Evolutionary conservation across 1,140 invertebrate genomes (phyloP), one percentile per base, ranked within the genome.

Genomic region (Euborellia annulipes): DNA sequence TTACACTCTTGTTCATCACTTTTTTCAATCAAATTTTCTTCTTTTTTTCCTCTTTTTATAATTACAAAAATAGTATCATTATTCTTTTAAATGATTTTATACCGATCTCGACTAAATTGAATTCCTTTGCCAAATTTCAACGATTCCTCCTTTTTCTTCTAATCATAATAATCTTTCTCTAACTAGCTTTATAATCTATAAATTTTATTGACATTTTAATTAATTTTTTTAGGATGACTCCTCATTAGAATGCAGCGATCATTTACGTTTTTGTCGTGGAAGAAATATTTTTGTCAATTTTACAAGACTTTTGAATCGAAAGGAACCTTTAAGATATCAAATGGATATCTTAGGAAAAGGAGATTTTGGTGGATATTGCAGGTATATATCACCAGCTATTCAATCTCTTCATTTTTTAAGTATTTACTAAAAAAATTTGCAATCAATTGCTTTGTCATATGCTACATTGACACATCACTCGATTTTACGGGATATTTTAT

Each of bases 271-370:
- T 65, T 98, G 94, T 60, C 67, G 82, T 52, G 92, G 84, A 1
- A 72, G 79, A 51, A 95, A 97, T 65, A 70, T 98, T 8, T 82
- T 88, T 68, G 67, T 98, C 20, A 89, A 98, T 68, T 91, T 98
- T 55, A 81, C 80, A 17, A 75, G 81, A 53, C 60, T 94, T n/a
- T 52, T 71, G 0, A 66, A 73, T 34, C 66, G 81, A 46, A 74
- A 72, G 36, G 78, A 85, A 53, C 79, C 78, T 46, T 73, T 86
- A 41, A 76, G 91, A 42, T 97, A 96, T 62, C 82, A 90, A 62
- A 91, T 92, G 75, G 89, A 98, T 68, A 82, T 97, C 0, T 66
- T 97, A 17, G 75, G 74, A 43, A 66, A 77, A 45, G 88, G 89
- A 9, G 76, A 96, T 63, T 82, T 98, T 56, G 81, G 87, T 58